These are phyloP conservation scores for Belonocnema kinseyi DNA, from an alignment of 1,140 invertebrate genomes.

Conservation along the genomic window DNA sequence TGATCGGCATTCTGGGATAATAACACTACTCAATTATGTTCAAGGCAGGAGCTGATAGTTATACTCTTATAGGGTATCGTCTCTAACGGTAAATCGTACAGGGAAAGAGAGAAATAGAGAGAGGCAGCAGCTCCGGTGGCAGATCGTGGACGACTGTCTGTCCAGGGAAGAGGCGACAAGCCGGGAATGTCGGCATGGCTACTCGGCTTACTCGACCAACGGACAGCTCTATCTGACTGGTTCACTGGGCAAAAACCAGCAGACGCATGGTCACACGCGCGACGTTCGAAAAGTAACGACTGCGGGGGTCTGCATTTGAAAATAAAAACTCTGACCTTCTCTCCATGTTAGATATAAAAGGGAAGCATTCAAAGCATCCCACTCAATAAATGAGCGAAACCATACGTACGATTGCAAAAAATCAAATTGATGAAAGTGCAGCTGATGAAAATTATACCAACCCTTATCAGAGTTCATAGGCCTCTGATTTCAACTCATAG, in stretches of 20 bases:
- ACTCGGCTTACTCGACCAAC: conserved; percentile 62
- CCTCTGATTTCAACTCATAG: no score
- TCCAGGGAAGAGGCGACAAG: conserved; percentile 57
- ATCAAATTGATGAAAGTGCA: no score
- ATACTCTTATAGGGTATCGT: conserved; percentile 35
- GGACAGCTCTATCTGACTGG: conserved; percentile 72
- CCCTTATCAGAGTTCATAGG: no score
- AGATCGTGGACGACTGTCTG: conserved; percentile 65
- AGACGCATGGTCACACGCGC: conserved; percentile 64
- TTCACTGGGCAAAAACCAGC: conserved; percentile 60
- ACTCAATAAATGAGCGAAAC: conserved; percentile 7
- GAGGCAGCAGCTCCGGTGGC: conserved; percentile 49
- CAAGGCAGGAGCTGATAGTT: conserved; percentile 29
- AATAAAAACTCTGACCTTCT: conserved; percentile 44
- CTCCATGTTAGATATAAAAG: conserved; percentile 12
- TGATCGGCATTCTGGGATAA: conserved; percentile 43
- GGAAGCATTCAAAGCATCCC: conserved; percentile 22
- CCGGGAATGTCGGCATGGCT: conserved; percentile 66
- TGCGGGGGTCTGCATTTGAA: conserved; percentile 50
- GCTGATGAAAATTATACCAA: no score
- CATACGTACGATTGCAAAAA: not conserved
- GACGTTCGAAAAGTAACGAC: conserved; percentile 61
- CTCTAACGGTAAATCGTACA: conserved; percentile 32
- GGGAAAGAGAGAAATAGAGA: conserved; percentile 32
- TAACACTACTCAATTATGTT: not conserved